Evolutionary conservation across 2,888 invertebrate genomes (phyloP), one percentile per base, ranked within the genome.

Genomic region (Drosophila kuntzei): DNA sequence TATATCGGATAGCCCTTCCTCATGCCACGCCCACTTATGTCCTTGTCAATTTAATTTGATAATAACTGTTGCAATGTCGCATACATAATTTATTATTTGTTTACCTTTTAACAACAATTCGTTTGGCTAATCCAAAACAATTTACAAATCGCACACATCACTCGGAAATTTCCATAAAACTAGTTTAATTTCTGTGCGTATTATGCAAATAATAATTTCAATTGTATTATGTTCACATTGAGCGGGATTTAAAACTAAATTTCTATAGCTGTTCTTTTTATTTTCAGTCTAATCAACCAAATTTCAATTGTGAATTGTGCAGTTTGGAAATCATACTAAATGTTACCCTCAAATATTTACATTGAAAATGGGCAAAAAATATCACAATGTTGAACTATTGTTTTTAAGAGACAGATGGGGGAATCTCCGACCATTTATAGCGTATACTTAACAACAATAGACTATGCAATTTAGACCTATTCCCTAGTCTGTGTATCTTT

Each of bases 131-230:
- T 44, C 8, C n/a, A 39, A 47, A 36, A 53, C 14, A 27, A 51
- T 27, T 29, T 18, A 6, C 39, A 11, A 39, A 3, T 25, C 32
- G 7, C 18, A 14, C 18, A 14, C 18, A n/a, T 55, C 34, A n/a
- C 5, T 16, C 29, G 18, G 12, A 27, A 14, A 60, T 65, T 51
- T 66, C 32, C 73, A 60, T 73, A 37, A 50, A 44, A 20, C 59
- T 14, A 22, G 8, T 12, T 11, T n/a, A 34, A 54, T 54, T 32
- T 37, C 18, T 27, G 11, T 29, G n/a, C 9, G 27, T n/a, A 22
- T 37, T 63, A 66, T 18, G 46, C 18, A 14, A 18, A 18, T 36
- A 46, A 37, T 44, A 55, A 34, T 22, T 41, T 54, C 11, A 39
- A 51, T 65, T 59, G n/a, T 29, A 12, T 46, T 27, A 22, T 32